Evolutionary conservation across 2,113 vertebrate genomes (phyloP), one percentile per base, ranked within the genome.

Genomic region (Dipodomys ordii): DNA sequence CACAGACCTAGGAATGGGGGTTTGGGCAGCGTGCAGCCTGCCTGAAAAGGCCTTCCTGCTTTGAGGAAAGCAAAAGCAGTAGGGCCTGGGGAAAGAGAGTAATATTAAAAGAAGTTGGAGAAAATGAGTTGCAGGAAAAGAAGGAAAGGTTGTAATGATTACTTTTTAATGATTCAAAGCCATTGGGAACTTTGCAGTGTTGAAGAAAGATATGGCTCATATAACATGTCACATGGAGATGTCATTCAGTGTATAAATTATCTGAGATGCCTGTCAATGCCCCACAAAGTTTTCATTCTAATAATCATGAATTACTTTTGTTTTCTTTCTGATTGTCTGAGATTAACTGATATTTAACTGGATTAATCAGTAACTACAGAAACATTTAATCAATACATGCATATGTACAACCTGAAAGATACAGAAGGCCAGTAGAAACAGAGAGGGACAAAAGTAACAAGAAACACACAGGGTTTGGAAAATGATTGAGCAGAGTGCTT

Each of bases 31-130:
- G 28, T 9, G 4, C 7, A 49, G 84, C 53, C 71, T 93, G 85
- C 81, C 71, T 90, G n/a, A 83, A 83, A 95, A 92, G 94, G 87
- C 69, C 60, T 93, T 90, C 77, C 39, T 83, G 77, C 67, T 62
- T 91, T 90, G 53, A 64, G 49, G 22, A 20, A 87, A 78, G 62
- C 87, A 83, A 27, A 83, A 57, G 30, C 44, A 80, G 15, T 44
- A 93, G 22, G 22, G 30, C 46, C 71, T 91, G 8, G 71, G 76
- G 88, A 90, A 71, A 85, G 71, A 94, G 73, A 87, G n/a, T 72
- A 93, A 77, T 73, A 76, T 67, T 90, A 83, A 32, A 91, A 18
- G 57, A 93, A 79, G n/a, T 60, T 83, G 76, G 64, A 78, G 93
- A 91, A 23, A 74, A 27, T 16, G 71, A 93, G 25, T 83, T 90